Evolutionary conservation across 2,113 vertebrate species (phyloP).

Genomic region (Sylvilagus bachmani): DNA sequence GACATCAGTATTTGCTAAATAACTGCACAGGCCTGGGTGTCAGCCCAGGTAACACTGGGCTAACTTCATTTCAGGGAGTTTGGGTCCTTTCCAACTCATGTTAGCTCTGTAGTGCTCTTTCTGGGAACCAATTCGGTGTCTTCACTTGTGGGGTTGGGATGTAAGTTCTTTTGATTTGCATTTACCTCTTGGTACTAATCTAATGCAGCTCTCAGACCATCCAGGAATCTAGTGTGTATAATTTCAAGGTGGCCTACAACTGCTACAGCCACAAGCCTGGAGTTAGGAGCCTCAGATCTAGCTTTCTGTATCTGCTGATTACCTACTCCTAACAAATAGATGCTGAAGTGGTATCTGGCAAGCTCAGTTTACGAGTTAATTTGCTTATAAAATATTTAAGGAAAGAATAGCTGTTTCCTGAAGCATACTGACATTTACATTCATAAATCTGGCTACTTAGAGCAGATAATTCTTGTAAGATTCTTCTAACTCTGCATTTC

Average conservation of each 20-base stretch:
- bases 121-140: background rate
- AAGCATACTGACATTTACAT: conserved; percentile 53
- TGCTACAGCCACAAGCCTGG: accelerated
- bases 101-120: background rate
- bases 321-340: conserved; percentile 18
- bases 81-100: background rate
- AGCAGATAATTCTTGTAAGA: conserved; percentile 36
- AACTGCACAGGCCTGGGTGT: background rate
- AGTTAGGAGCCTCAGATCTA: background rate
- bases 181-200: background rate
- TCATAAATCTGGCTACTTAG: conserved; percentile 68
- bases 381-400: conserved; percentile 80
- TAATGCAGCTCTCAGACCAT: background rate
- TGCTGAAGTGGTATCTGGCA: conserved; percentile 41
- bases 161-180: background rate
- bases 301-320: background rate
- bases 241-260: background rate
- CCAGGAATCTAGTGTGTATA: background rate
- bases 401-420: conserved; percentile 42
- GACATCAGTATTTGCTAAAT: background rate
- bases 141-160: background rate
- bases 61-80: background rate
- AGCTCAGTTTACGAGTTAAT: conserved; percentile 61
- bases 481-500: conserved; percentile 13
- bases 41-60: background rate